Evolutionary conservation across 2,888 invertebrate species (phyloP), one percentile per base, ranked within the genome.

Genomic region (Mesorhabditis belari): DNA sequence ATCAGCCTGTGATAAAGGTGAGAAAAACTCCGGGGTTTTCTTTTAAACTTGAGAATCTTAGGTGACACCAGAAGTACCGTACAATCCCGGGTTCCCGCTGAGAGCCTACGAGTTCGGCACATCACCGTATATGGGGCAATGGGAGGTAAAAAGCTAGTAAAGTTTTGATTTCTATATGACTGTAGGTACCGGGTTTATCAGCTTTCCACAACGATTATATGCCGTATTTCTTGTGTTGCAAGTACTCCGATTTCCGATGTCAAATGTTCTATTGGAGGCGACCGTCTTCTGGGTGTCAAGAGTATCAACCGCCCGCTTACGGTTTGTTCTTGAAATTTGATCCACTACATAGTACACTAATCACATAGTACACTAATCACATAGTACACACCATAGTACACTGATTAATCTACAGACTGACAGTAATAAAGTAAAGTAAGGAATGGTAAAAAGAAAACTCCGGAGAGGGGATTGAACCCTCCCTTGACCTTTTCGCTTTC

Each of bases 141-240:
- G 90, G 81, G 92, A 93, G 85, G 90, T 90, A 54, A 12, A 12
- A 24, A 17, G 12, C 1, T 1, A 54, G 17, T 12, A 19, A 2
- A 12, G 23, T 19, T 23, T 19, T 19, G n/a, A 4, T 9, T 23
- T 28, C 6, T 29, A 55, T 19, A 35, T 27, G 28, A 26, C 49
- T 55, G 29, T 19, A 82, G 82, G 89, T 91, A 1, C 95, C 96
- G 2, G 90, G 90, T 0, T 82, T 96, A 60, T 95, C 94, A 2
- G 90, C 93, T 81, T 96, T 94, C 92, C 90, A 89, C 85, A 90
- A 94, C 80, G 96, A 98, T 79, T 88, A 92, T 84, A 88, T 90
- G 71, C 92, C 95, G 0, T 92, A 90, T 85, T 94, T 92, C 82
- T 87, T 90, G 67, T 96, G 96, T 81, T 96, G 96, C 80, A 85